Base-by-base conservation (phyloP, 1,140 invertebrate genomes). In the Nasonia longicornis region DNA sequence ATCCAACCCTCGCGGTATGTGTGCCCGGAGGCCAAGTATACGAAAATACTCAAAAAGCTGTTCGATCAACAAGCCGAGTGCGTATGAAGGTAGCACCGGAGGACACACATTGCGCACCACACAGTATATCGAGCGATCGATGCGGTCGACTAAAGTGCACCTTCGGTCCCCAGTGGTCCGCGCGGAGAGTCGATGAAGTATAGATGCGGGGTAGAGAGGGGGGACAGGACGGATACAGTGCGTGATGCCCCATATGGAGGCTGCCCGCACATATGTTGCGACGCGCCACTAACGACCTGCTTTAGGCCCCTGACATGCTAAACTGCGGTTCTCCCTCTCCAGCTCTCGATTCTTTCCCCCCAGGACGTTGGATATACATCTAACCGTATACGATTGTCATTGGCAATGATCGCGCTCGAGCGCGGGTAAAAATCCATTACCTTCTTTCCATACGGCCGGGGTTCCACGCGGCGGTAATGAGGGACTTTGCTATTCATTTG, bases 241-340 rank as follows among this genome's bases (percentile, higher is more conserved):
- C 29, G 64, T 86, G 87, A 84, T 88, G 87, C 84, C 89, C 89
- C 90, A 91, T 91, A 91, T 91, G 90, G 90, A 91, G 88, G 80
- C 89, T 91, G 90, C 90, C 89, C 84, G 86, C 89, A 89, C 90
- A 91, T 91, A 91, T 91, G 90, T 90, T 90, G 86, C 89, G 85
- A 90, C 89, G 89, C 86, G 87, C 87, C 87, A 88, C 89, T 90
- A 91, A 91, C 90, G 90, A 91, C 85, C 87, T 88, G 88, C 87
- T 88, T 88, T 89, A 86, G 88, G 86, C 86, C 85, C 79, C 80
- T 83, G 86, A 87, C 88, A 90, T 89, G 87, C 87, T 90, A 90
- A 90, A 90, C 89, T 89, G 89, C 87, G 89, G 89, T 90, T 89
- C 88, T 84, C 85, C 22, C 64, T 69, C 69, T 69, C 69, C 35